Percentiles rank a stretch among this genome's conserved stretches.
These are phyloP conservation scores for Drosophila rubida DNA, from an alignment of 2,888 invertebrate species.

Conservation along the genomic window DNA sequence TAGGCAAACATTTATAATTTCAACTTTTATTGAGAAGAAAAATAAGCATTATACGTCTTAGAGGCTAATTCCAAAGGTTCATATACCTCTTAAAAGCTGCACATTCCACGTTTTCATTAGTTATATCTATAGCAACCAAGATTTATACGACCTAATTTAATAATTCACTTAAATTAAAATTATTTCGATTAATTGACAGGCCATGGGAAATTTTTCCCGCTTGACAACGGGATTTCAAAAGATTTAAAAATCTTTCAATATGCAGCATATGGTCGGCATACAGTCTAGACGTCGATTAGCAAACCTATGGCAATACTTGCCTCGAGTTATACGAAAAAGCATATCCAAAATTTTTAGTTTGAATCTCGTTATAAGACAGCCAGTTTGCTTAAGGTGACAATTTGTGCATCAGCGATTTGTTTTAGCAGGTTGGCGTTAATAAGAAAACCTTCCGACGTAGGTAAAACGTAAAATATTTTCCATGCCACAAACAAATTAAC, in stretches of 20 bases:
- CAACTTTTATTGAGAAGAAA: neutral
- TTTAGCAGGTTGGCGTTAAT: constrained; percentile 62
- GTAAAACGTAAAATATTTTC: constrained; percentile 43
- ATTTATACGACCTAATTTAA: constrained; percentile 10
- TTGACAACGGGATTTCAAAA: constrained; percentile 31
- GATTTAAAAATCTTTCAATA: constrained; percentile 14
- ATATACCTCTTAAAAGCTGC: constrained; percentile 3
- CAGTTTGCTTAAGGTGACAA: constrained; percentile 33
- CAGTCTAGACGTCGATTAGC: constrained; percentile 68
- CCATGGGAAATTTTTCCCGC: constrained; percentile 27
- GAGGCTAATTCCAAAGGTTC: neutral
- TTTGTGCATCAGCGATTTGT: constrained; percentile 31
- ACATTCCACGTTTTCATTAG: neutral
- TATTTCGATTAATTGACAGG: constrained; percentile 7
- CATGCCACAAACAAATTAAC: constrained; percentile 54
- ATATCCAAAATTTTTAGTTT: constrained; percentile 31
- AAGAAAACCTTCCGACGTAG: constrained; percentile 59
- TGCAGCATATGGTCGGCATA: constrained; percentile 21
- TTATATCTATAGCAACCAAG: neutral
- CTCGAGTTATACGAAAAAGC: constrained; percentile 34
- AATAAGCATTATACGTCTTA: neutral
- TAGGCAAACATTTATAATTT: constrained; percentile 18
- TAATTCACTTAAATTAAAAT: neutral
- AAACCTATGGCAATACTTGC: constrained; percentile 38
- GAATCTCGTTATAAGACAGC: constrained; percentile 29